These are phyloP conservation scores for Craterocephalus amniculus DNA, from an alignment of 2,797 vertebrate genomes.

Conservation along the genomic window DNA sequence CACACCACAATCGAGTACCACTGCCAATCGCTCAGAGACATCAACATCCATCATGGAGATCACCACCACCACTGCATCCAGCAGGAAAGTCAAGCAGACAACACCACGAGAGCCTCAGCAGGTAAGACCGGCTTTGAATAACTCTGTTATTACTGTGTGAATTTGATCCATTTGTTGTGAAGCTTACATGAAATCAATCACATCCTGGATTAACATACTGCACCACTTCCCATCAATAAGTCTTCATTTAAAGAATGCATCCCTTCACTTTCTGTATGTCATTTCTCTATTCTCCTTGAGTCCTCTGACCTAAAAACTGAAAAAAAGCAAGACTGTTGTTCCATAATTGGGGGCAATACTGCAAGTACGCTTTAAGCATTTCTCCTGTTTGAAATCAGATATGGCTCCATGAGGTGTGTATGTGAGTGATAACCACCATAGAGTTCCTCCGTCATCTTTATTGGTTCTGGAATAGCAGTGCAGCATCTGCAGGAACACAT, in stretches of 20 bases:
- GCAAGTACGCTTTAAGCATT: slow-evolving; percentile 35
- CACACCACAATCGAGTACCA: slow-evolving; percentile 96
- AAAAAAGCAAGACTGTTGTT: slow-evolving; percentile 46
- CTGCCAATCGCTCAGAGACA: slow-evolving; percentile 94
- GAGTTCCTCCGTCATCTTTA: slow-evolving; percentile 67
- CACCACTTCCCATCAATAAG: slow-evolving; percentile 5
- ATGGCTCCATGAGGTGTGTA: slow-evolving; percentile 30
- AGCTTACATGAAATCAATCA: slow-evolving; percentile 20
- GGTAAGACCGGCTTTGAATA: slow-evolving; percentile 77
- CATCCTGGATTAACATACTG: slow-evolving; percentile 30
- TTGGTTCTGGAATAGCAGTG: slow-evolving; percentile 52
- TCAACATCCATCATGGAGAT: slow-evolving; percentile 98
- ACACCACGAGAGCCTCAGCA: slow-evolving; percentile 92
- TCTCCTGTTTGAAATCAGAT: slow-evolving; percentile 48
- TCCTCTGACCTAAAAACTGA: slow-evolving; percentile 47
- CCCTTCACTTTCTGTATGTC: slow-evolving; percentile 12
- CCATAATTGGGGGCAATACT: slow-evolving; percentile 33
- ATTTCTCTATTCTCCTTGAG: slow-evolving; percentile 34
- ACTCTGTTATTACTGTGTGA: slow-evolving; percentile 14
- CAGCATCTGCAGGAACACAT: slow-evolving; percentile 63
- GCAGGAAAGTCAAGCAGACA: slow-evolving; percentile 90
- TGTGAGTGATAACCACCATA: slow-evolving; percentile 55
- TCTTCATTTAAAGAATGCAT: slow-evolving; percentile 13
- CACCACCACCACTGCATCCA: slow-evolving; percentile 90
- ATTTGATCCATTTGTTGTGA: slow-evolving; percentile 32